Evolutionary conservation across 2,797 vertebrate species (phyloP), one percentile per base, ranked within the genome.

Genomic region (Meriones psammophilus): DNA sequence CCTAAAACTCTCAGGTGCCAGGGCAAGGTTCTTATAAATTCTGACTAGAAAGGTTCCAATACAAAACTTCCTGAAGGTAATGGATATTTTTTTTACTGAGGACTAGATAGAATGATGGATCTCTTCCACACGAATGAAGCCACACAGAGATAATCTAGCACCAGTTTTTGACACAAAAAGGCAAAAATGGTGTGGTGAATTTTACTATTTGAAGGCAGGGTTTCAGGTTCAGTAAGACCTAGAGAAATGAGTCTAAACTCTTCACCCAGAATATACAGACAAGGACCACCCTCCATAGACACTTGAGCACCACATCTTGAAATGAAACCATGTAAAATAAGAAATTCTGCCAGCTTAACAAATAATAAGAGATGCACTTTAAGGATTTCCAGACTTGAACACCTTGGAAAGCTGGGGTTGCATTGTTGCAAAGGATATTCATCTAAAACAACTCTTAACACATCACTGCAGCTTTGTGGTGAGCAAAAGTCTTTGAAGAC

Each of bases 381-480:
- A 98, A 98, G 94, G 97, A 93, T 98, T 98, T 97, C 98, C 97
- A 98, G 98, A 98, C 89, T 92, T 94, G 96, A 98, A 98, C 98
- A 98, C 98, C 98, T 98, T 98, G 95, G 94, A 98, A 98, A 92
- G 94, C 96, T 96, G 94, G 98, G 97, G 94, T 98, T 92, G 24
- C 85, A 60, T 98, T 97, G 95, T 98, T 98, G 97, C 98, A 98
- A 96, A 69, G 81, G 68, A 98, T 97, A 39, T 91, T 54, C 97
- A 86, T 95, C 97, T 97, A 98, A 97, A 98, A 97, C 89, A 98
- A 95, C 92, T 97, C 97, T 98, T 98, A 97, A 98, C 97, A 91
- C 94, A 78, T 92, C 95, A n/a, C 96, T 92, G 92, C 96, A 95
- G 93, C 95, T 94, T 97, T 64, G 83, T 93, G 64, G 95, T 94